Conservation (phyloP, 2,797 vertebrate genomes). For the Erithacus rubecula region DNA sequence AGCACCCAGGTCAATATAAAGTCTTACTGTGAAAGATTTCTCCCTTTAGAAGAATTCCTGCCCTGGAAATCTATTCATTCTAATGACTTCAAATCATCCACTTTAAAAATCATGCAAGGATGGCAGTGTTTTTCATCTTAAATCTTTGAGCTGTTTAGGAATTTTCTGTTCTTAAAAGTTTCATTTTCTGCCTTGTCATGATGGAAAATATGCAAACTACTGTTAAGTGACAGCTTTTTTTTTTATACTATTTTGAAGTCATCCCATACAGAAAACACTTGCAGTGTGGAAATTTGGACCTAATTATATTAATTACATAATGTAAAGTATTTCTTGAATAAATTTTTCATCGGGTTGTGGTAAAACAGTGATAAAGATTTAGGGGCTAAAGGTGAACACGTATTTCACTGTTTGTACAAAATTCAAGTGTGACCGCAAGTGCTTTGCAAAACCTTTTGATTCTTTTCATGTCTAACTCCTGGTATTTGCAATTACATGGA, state of each 20-base stretch:
- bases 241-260: not conserved
- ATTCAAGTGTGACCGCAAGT: not conserved
- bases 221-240: not conserved
- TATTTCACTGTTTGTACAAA: not conserved
- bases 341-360: not conserved
- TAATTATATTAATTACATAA: not conserved
- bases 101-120: not conserved
- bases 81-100: not conserved
- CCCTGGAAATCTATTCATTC: not conserved
- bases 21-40: not conserved
- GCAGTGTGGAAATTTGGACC: not conserved
- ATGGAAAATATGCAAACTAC: not conserved
- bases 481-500: not conserved
- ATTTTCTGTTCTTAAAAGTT: not conserved
- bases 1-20: not conserved
- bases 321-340: not conserved
- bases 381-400: not conserved
- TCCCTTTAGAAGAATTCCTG: not conserved
- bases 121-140: not conserved
- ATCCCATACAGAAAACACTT: not conserved
- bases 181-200: not conserved
- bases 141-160: not conserved
- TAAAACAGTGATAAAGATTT: not conserved
- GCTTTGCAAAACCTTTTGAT: not conserved
- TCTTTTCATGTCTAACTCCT: not conserved